A percentile compares a stretch with the other conserved stretches of the same genome.
Conservation (phyloP, 2,113 vertebrate genomes). For the Oreocharis arfaki region DNA sequence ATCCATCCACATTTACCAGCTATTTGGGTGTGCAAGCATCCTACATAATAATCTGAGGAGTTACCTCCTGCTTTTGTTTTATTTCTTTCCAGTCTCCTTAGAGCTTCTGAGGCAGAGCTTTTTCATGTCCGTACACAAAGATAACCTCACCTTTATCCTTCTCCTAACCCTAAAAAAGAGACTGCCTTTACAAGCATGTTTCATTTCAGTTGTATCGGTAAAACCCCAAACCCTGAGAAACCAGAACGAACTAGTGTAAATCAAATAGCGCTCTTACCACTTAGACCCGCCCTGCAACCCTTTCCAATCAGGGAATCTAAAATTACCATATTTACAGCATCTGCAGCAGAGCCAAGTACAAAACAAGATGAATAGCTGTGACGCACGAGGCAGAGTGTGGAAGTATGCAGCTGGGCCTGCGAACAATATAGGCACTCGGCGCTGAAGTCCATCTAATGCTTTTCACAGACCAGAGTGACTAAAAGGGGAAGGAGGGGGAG, state of each 20-base stretch:
- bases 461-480: conserved; percentile 67
- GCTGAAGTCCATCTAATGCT: conserved; percentile 59
- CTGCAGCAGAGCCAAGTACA: conserved; percentile 72
- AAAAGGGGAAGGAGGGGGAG: conserved; percentile 41
- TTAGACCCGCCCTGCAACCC: conserved; percentile 47
- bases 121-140: background rate
- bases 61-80: background rate
- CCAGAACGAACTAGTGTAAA: conserved; percentile 31
- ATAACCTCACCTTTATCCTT: background rate
- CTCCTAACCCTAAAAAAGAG: conserved; percentile 2
- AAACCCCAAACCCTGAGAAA: conserved; percentile 15
- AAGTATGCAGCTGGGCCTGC: conserved; percentile 66
- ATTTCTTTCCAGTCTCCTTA: background rate
- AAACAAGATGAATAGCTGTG: conserved; percentile 77
- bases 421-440: conserved; percentile 69
- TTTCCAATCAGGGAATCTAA: conserved; percentile 76
- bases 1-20: background rate
- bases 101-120: background rate
- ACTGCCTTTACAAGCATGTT: background rate
- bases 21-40: background rate
- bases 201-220: background rate
- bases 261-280: conserved; percentile 52
- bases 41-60: background rate
- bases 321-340: conserved; percentile 79
- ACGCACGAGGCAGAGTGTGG: conserved; percentile 63